Percentiles rank a stretch among this genome's conserved stretches.
phyloP scores from a whole-genome alignment of 2,113 vertebrate genomes.

The Elephantulus edwardii region DNA sequence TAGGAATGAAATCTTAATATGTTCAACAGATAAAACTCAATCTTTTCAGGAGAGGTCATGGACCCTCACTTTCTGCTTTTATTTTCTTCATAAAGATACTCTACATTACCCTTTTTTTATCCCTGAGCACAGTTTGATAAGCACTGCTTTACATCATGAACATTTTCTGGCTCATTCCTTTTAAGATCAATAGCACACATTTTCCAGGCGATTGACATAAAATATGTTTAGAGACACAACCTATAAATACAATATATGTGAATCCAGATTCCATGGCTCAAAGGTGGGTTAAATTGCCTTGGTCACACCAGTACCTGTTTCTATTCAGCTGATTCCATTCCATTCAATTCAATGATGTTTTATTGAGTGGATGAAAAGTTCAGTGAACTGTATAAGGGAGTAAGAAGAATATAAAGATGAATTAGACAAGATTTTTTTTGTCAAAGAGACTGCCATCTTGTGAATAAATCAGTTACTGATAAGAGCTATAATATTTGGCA shows the following conservation, averaged over 20 bases:
- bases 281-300: not conserved
- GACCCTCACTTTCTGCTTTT: not conserved
- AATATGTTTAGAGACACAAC: conserved; percentile 34
- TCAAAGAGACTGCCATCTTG: not conserved
- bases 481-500: not conserved
- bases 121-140: not conserved
- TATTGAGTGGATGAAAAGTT: not conserved
- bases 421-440: not conserved
- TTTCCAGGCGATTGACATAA: not conserved
- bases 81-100: not conserved
- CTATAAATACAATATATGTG: not conserved
- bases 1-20: conserved; percentile 27
- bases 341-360: conserved; percentile 28
- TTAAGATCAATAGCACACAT: conserved; percentile 6
- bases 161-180: not conserved
- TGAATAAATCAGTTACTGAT: not conserved
- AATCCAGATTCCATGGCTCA: not conserved
- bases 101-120: not conserved
- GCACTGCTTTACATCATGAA: not conserved
- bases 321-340: not conserved
- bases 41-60: not conserved
- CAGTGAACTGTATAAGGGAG: not conserved
- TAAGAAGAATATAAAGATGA: not conserved
- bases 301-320: not conserved
- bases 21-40: conserved; percentile 3